Percentiles rank a stretch among this genome's conserved stretches.
These are phyloP conservation scores for Gallinago solitaria DNA, from an alignment of 2,797 vertebrate genomes.

Conservation along the genomic window DNA sequence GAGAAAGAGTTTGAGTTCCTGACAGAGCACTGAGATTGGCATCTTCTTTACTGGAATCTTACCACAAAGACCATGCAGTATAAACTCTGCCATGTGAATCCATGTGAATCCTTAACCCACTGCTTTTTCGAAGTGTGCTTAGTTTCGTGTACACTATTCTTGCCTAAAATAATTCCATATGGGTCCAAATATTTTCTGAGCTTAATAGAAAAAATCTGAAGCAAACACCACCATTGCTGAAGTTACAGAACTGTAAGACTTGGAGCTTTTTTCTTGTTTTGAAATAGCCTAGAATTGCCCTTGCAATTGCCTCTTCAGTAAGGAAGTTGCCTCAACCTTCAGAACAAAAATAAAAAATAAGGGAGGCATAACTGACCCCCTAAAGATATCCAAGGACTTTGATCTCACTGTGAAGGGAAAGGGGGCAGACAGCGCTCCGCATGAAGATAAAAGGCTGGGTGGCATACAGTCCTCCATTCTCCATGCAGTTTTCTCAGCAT, in stretches of 20 bases:
- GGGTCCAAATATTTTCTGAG: neutral
- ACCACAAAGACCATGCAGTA: neutral
- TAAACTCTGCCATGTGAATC: neutral
- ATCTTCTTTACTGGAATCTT: neutral
- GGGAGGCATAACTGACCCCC: fast-evolving
- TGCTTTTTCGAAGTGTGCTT: neutral
- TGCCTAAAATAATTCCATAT: neutral
- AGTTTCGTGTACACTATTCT: neutral
- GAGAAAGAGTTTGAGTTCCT: neutral
- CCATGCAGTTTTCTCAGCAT: neutral
- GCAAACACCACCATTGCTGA: neutral
- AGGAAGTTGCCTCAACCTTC: neutral
- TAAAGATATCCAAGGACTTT: neutral
- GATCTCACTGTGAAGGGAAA: neutral
- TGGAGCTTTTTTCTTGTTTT: neutral
- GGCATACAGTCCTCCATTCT: neutral
- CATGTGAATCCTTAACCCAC: neutral
- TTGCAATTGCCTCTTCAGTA: neutral
- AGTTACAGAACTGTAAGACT: neutral
- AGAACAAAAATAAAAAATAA: neutral
- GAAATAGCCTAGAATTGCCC: neutral
- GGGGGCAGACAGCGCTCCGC: neutral
- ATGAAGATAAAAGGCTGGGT: neutral
- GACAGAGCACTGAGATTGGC: neutral
- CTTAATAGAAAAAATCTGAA: neutral